phyloP scores from a whole-genome alignment of 2,113 vertebrate genomes.

The Deroptyus accipitrinus region DNA sequence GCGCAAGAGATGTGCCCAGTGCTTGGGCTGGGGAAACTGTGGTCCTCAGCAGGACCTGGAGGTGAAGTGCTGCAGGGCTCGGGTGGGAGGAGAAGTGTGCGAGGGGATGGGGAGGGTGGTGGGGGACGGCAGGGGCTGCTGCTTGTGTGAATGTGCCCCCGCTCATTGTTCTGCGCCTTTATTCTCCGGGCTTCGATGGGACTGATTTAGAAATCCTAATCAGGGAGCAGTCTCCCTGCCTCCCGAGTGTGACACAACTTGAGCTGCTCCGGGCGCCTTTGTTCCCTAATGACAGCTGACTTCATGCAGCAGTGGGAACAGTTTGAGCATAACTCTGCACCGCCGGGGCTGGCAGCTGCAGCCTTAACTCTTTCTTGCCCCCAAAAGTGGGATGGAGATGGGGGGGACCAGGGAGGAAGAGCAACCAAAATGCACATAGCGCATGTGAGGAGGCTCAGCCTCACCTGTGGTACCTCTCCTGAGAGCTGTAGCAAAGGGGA shows the following conservation, averaged over 20 bases:
- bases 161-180: conserved; percentile 72
- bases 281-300: conserved; percentile 81
- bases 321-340: conserved; percentile 72
- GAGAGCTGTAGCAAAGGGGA: background rate
- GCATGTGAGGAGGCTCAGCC: background rate
- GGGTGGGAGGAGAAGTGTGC: background rate
- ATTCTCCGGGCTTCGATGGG: conserved; percentile 70
- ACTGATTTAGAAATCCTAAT: conserved; percentile 81
- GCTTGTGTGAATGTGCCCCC: conserved; percentile 69
- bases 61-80: conserved; percentile 43
- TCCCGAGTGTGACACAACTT: conserved; percentile 72
- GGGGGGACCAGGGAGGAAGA: background rate
- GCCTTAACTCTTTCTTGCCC: conserved; percentile 75
- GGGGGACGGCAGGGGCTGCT: background rate
- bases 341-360: conserved; percentile 67
- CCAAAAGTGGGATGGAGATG: rapidly evolving
- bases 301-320: conserved; percentile 77
- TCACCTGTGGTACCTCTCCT: background rate
- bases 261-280: conserved; percentile 75
- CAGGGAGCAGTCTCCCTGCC: conserved; percentile 69
- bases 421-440: background rate
- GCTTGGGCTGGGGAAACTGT: background rate
- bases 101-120: background rate
- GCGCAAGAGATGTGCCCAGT: background rate
- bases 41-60: background rate